Evolutionary conservation across 1,140 invertebrate species (phyloP).

Genomic region (Cryptotermes secundus): DNA sequence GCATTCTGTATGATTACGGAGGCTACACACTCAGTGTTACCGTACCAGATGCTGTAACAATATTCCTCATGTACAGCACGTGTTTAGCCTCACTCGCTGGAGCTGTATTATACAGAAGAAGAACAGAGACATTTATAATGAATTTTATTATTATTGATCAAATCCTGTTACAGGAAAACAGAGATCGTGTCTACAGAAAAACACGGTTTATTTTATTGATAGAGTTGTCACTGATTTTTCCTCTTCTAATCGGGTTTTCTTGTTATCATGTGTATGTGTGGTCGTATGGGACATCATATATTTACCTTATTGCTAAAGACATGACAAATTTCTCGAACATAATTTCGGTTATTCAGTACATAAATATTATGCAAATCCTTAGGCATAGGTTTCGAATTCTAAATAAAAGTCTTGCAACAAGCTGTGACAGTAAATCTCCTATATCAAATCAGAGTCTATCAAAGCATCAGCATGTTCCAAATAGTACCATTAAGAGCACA

Average conservation of each 20-base stretch:
- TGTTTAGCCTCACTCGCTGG: background rate
- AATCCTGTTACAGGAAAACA: background rate
- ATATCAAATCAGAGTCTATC: background rate
- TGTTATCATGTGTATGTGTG: slow-evolving; percentile 6
- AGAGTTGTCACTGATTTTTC: background rate
- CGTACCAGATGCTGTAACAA: background rate
- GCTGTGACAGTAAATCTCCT: background rate
- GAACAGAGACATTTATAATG: background rate
- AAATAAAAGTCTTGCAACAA: background rate
- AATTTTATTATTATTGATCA: background rate
- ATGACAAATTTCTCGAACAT: background rate
- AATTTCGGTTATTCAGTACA: background rate
- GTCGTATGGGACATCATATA: background rate
- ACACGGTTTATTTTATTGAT: background rate
- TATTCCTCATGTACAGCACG: background rate
- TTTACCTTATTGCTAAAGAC: background rate
- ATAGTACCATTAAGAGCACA: background rate
- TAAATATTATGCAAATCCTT: background rate
- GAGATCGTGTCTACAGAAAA: background rate
- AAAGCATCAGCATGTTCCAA: background rate
- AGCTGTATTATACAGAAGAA: background rate
- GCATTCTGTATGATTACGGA: slow-evolving; percentile 4
- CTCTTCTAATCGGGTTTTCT: background rate
- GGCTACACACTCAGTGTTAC: background rate
- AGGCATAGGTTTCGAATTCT: background rate